phyloP scores from a whole-genome alignment of 2,797 vertebrate species.

The Cichlasoma orientale region DNA sequence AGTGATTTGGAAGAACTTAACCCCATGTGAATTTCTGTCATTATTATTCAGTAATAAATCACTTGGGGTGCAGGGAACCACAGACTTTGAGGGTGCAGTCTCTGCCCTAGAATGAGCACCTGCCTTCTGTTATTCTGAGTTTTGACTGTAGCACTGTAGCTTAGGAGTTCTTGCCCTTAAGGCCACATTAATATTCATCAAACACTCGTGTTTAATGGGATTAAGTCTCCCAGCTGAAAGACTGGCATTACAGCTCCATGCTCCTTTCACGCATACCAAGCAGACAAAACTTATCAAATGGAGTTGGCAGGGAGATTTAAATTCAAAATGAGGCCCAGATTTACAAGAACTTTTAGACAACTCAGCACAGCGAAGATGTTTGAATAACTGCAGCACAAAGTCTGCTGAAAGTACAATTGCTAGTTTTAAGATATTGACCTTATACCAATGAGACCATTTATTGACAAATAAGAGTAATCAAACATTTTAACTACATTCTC shows the following conservation, averaged over 20 bases:
- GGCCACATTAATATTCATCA: conserved; percentile 72
- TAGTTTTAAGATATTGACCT: background rate
- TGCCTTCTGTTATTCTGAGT: conserved; percentile 39
- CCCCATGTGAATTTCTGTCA: background rate
- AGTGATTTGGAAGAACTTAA: background rate
- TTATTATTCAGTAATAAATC: background rate
- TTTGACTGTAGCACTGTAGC: conserved; percentile 33
- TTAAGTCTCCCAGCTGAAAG: conserved; percentile 61
- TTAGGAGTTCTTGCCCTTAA: conserved; percentile 49
- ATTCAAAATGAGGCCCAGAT: conserved; percentile 50
- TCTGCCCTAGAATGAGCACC: conserved; percentile 30
- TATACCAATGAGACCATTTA: background rate
- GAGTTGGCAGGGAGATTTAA: conserved; percentile 46
- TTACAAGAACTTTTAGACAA: conserved; percentile 20
- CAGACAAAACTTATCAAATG: conserved; percentile 52
- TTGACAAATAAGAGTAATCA: background rate
- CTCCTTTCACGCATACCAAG: conserved; percentile 65
- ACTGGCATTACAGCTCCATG: conserved; percentile 35
- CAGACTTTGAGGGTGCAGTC: background rate
- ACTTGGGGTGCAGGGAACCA: background rate
- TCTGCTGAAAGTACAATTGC: conserved; percentile 11
- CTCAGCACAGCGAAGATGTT: conserved; percentile 26
- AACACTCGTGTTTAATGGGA: conserved; percentile 60
- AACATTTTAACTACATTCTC: background rate
- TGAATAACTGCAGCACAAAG: conserved; percentile 21